These are phyloP conservation scores for Leptinotarsa peninsularis DNA, from an alignment of 2,888 invertebrate genomes.

Conservation along the genomic window DNA sequence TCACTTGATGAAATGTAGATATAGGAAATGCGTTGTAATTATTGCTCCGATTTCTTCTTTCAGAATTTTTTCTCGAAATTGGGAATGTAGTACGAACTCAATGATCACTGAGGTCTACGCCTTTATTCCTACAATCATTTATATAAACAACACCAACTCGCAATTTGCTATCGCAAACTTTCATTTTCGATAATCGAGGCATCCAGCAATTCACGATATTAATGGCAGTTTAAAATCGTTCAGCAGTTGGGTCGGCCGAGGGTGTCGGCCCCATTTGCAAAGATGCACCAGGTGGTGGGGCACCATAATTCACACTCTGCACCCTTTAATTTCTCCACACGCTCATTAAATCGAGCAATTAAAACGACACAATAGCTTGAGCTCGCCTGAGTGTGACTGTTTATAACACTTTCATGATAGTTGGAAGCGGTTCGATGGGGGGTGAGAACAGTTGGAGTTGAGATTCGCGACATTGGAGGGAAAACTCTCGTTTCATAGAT, in stretches of 20 bases:
- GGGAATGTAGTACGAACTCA: no score
- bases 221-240: conserved; percentile 16
- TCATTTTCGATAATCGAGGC: background rate
- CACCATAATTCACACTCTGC: conserved; percentile 49
- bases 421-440: background rate
- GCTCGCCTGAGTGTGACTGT: background rate
- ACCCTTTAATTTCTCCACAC: conserved; percentile 51
- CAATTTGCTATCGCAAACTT: background rate
- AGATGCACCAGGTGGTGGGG: conserved; percentile 50
- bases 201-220: conserved; percentile 7
- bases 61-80: no score
- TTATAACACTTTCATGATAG: conserved; percentile 21
- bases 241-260: conserved; percentile 7
- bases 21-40: no score
- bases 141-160: background rate
- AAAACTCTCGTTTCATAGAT: background rate
- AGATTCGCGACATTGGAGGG: background rate
- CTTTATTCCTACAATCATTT: no score
- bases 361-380: conserved; percentile 8
- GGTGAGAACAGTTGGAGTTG: background rate
- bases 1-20: no score
- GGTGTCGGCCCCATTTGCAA: conserved; percentile 41
- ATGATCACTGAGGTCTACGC: no score
- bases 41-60: no score
- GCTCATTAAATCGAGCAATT: conserved; percentile 40